Base-by-base conservation (phyloP, 2,113 vertebrate species). In the Corvus moneduloides region DNA sequence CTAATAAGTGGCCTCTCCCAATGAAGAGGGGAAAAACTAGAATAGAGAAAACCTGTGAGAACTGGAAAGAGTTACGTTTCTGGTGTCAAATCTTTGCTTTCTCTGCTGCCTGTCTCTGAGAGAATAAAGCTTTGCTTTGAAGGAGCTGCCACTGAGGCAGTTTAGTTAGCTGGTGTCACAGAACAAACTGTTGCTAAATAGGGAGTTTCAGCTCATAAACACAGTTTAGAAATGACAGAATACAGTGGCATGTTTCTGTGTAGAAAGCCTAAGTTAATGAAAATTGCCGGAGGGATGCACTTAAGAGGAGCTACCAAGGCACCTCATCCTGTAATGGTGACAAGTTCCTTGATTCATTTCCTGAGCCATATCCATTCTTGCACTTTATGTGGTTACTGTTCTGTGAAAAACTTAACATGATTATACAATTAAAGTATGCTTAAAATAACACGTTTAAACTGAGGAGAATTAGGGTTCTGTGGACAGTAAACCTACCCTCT, bases 371-470 rank as follows among this genome's bases (percentile, higher is more conserved):
- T 56, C 73, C 62, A 41, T 84, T 92, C 87, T 94, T 84, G 81
- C 89, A 91, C 94, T 87, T 89, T 89, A 93, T 79, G 74, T 82
- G 71, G 20, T 77, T 84, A 91, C 84, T 72, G 81, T 89, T 91
- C 74, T 95, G 81, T 91, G 81, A 62, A 91, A 94, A 89, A 64
- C 80, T 82, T 79, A 82, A 91, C 91, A 91, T 9, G 77, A 46
- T 91, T 94, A 84, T 96, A 84, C 93, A 95, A 93, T 97, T 94
- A 92, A 66, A 59, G 35, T 35, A 72, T 89, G n/a, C 86, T 78
- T 92, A 78, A 95, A 94, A 75, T 89, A 86, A 90, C 84, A 32
- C 12, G 1, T 62, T 35, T 37, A 71, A 90, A 72, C 52, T 59
- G 66, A 49, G 68, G 80, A 89, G 52, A 90, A 63, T 67, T 43